Evolutionary conservation across 2,888 invertebrate species (phyloP).

Genomic region (Villa cingulata): DNA sequence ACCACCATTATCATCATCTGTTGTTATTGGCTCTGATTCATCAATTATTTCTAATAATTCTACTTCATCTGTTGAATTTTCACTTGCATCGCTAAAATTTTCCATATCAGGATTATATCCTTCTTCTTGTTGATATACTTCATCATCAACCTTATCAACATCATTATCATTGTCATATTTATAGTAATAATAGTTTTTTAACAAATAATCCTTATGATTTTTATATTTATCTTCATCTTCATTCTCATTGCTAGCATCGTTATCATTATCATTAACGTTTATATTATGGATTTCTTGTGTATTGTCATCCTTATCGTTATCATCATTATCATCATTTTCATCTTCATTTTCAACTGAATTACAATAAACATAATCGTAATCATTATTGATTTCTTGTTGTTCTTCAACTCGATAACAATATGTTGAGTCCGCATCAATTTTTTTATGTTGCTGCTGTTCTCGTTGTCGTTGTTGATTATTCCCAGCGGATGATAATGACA

Average conservation of each 20-base stretch:
- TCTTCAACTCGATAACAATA: neutral
- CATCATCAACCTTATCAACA: neutral
- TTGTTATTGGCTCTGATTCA: too few relatives aligned
- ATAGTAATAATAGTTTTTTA: too few relatives aligned
- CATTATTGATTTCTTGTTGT: neutral
- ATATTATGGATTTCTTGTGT: neutral
- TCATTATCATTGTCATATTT: too few relatives aligned
- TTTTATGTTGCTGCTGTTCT: too few relatives aligned
- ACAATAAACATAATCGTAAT: too few relatives aligned
- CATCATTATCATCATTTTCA: neutral
- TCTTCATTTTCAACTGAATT: neutral
- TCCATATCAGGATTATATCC: neutral
- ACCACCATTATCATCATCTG: neutral
- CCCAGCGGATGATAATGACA: too few relatives aligned
- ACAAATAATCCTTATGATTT: too few relatives aligned
- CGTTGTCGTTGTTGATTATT: too few relatives aligned
- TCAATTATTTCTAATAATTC: too few relatives aligned
- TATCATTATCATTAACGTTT: too few relatives aligned
- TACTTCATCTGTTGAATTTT: neutral
- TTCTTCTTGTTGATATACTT: slow-evolving; percentile 2
- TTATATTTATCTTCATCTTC: too few relatives aligned
- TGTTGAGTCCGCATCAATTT: too few relatives aligned
- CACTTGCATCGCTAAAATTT: neutral
- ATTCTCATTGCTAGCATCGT: neutral
- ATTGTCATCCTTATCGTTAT: neutral